Base-by-base conservation (phyloP, 1,140 invertebrate species). In the Diorhabda elongata region DNA sequence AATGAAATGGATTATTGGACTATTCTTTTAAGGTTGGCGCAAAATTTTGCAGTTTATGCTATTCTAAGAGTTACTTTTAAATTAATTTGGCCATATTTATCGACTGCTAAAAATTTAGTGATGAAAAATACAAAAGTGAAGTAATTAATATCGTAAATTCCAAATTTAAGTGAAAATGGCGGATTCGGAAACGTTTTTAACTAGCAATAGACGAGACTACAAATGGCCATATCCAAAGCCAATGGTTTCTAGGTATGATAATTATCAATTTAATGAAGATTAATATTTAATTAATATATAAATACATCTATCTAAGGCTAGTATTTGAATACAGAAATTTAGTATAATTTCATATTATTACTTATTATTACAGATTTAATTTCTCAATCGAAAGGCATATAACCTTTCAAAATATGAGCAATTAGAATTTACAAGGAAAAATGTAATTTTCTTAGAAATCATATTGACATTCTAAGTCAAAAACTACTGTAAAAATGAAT, bases 211-310 rank as follows among this genome's bases (percentile, higher is more conserved):
- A 44, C 80, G 80, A 63, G 85, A 87, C 68, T 87, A 81, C 71
- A 81, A 81, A 73, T 88, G 86, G 85, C 85, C 86, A 0, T 84
- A 84, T 77, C 77, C 82, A 47, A 84, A 86, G 71, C 83, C 84
- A 2, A 71, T 86, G 8, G 74, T 84, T 6, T 81, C 82, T 68
- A 86, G 82, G 83, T 82, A 65, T 26, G 26, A 26, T 26, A 26
- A 26, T 26, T 26, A 26, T 26, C 26, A 26, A 26, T 26, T 26
- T 26, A 26, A 26, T 26, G 26, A 26, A 26, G 26, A 26, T 26
- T 26, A 26, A 26, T 9, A 52, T 5, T 52, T 52, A 9, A 52
- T 52, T 9, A 6, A 52, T 52, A 6, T 52, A 2, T 52, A 0
- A 9, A 9, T 52, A 6, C 45, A 52, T 52, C 45, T 52, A 9